Conservation (phyloP, 1,140 invertebrate genomes). For the Psix sp. region DNA sequence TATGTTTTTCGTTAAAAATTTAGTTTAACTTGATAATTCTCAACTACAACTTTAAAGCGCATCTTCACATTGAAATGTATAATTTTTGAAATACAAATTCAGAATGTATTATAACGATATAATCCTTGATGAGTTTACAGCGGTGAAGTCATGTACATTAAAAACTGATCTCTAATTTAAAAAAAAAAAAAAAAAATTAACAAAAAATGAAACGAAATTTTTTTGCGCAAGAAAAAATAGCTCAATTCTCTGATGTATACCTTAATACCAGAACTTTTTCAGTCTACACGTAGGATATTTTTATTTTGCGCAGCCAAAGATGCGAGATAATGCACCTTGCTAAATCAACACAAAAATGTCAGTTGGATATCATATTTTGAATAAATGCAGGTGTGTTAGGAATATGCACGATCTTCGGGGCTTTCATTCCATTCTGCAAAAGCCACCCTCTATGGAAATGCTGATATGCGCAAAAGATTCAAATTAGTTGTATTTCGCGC, state of each 20-base stretch:
- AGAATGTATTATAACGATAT: no score
- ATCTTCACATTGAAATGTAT: no score
- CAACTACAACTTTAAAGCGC: no score
- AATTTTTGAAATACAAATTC: no score
- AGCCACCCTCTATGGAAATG: constrained; percentile 38
- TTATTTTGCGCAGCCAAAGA: constrained; percentile 52
- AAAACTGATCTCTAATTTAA: constrained; percentile 33
- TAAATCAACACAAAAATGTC: constrained; percentile 60
- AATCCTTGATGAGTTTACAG: no score
- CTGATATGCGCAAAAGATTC: constrained; percentile 53
- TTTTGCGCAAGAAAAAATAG: constrained; percentile 23
- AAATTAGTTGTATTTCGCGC: constrained; percentile 58
- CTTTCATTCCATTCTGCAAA: constrained; percentile 49
- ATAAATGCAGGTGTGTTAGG: constrained; percentile 56
- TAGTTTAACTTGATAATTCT: no score
- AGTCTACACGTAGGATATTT: constrained; percentile 34
- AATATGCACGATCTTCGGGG: constrained; percentile 45
- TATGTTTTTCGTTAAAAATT: constrained; percentile 27
- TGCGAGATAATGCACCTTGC: constrained; percentile 54
- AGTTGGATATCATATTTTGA: constrained; percentile 55
- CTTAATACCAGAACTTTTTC: constrained; percentile 24
- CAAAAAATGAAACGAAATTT: no score
- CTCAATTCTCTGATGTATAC: constrained; percentile 31
- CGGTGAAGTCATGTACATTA: constrained; percentile 8
- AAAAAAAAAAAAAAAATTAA: constrained; percentile 15